Base-by-base conservation (phyloP, 92 coral and sea anemone genomes). In the Epizoanthus fatuus region DNA sequence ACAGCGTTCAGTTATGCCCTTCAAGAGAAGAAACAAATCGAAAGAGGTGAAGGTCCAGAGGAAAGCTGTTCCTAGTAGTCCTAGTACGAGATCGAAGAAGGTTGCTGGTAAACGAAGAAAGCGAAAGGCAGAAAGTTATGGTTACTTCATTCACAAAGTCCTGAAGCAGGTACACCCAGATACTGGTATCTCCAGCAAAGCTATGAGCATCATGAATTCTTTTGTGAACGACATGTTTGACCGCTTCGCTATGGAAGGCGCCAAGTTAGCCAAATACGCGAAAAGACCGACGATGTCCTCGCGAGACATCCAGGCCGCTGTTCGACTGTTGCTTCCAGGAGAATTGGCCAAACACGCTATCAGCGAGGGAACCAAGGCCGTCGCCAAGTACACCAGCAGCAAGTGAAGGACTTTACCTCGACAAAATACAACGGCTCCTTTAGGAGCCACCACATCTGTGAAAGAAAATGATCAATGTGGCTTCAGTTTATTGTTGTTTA, bases 371-470 rank as follows among this genome's bases (percentile, higher is more conserved):
- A 60, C 82, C 55, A 77, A 77, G 57, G 82, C 82, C 2, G 70
- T 77, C n/a, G 5, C 82, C 25, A 77, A 42, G 49, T 77, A 38
- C 67, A 77, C 29, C 38, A n/a, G 75, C 5, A 70, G 16, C 75
- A 70, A 45, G 57, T 70, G 56, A 70, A 32, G 12, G 2, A 3
- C 20, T 5, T 42, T 11, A 49, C 53, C n/a, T 4, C 5, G 5
- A 70, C 10, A n/a, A 6, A 44, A 16, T 3, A 55, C 65, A 85
- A 49, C 91, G 91, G 91, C 87, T 87, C 91, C 84, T 87, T 87
- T 87, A 87, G 84, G 91, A 87, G 91, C 91, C 91, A 87, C 74
- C 86, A 87, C 62, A 16, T 69, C 38, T 47, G 32, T 47, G 55
- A 45, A 70, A 70, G 75, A 70, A 70, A 70, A 70, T 70, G 75